Evolutionary conservation across 2,888 invertebrate species (phyloP).

Genomic region (Eueremaeus valkanovi): DNA sequence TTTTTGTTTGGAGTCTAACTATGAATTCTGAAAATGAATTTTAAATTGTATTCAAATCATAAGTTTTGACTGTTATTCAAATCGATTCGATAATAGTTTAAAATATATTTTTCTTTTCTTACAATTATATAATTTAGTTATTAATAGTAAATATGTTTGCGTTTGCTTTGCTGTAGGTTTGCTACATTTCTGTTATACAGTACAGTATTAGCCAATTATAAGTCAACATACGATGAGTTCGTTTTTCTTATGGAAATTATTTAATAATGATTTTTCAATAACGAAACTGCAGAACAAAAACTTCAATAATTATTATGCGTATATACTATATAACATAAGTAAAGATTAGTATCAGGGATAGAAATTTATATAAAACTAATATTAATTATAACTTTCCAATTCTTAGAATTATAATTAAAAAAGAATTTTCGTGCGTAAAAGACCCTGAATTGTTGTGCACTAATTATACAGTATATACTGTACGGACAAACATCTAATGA

Average conservation of each 20-base stretch:
- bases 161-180: background rate
- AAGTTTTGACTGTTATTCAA: background rate
- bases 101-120: too few species aligned
- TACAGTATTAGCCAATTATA: too few species aligned
- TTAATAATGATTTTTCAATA: too few species aligned
- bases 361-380: background rate
- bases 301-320: too few species aligned
- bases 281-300: too few species aligned
- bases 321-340: too few species aligned
- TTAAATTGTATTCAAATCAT: background rate
- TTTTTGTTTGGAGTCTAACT: background rate
- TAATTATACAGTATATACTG: too few species aligned
- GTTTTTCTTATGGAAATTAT: too few species aligned
- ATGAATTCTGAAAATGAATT: background rate
- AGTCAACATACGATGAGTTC: too few species aligned
- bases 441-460: constrained; percentile 30
- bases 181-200: too few species aligned
- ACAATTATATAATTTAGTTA: background rate
- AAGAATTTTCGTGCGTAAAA: constrained; percentile 13
- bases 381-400: constrained; percentile 26
- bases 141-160: background rate
- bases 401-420: constrained; percentile 10
- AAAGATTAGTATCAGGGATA: background rate
- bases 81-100: too few species aligned
- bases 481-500: too few species aligned